Base-by-base conservation (phyloP, 2,888 invertebrate species). In the Eledona agricola region DNA sequence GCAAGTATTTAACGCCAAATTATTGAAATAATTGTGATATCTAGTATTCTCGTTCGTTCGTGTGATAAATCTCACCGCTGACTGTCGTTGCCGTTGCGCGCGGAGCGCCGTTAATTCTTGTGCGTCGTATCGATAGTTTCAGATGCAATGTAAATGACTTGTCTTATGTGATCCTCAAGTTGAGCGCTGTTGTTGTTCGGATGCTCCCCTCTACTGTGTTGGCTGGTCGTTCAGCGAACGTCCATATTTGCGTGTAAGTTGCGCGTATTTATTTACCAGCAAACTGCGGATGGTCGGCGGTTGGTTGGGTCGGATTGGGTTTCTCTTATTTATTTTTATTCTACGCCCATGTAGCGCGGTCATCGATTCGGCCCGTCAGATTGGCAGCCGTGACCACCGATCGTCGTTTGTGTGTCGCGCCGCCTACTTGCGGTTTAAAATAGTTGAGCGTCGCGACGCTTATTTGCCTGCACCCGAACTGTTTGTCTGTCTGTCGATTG, bases 1-100 rank as follows among this genome's bases (percentile, higher is more conserved):
- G 67, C 71, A 74, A 74, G 72, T 73, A 74, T 75, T 74, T 74
- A 76, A 75, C 74, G 75, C 74, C 75, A 75, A 76, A 75, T 73
- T 70, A 66, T 68, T 70, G 72, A 70, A 73, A 74, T 69, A 60
- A 75, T 74, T 76, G 76, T 76, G 76, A 76, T 76, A 75, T 73
- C 73, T 72, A 75, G 74, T 75, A 74, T 74, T 76, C 72, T 73
- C 72, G 69, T 65, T 66, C 61, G 66, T 67, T 69, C 61, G 69
- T 69, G 69, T 71, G 70, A 71, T 72, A 69, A 66, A 66, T 65
- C 13, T 46, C 65, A 70, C 65, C 61, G 59, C n/a, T n/a, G n/a
- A n/a, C n/a, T n/a, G n/a, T n/a, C n/a, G n/a, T n/a, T n/a, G n/a
- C n/a, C n/a, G n/a, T n/a, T n/a, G n/a, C n/a, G n/a, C n/a, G n/a